Conservation (phyloP, 2,888 invertebrate genomes). For the Girardia tigrina region DNA sequence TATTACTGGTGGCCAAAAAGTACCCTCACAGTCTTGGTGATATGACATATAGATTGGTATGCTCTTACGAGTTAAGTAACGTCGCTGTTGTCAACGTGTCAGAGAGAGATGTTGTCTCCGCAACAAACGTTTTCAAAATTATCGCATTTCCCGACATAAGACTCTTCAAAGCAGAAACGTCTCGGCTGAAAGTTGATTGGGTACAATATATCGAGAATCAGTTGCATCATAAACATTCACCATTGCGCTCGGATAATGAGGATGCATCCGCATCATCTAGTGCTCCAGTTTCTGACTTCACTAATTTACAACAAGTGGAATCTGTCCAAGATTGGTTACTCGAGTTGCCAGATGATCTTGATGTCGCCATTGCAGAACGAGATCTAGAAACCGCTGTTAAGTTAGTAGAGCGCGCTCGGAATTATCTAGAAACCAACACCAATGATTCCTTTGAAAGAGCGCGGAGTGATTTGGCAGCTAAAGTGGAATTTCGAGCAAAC, state of each 20-base stretch:
- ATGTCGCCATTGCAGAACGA: slow-evolving; percentile 81
- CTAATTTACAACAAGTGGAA: neutral
- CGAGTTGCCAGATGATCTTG: slow-evolving; percentile 79
- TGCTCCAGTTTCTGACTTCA: neutral
- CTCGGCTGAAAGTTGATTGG: neutral
- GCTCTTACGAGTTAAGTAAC: slow-evolving; percentile 19
- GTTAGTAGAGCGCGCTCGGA: slow-evolving; percentile 58
- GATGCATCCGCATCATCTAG: neutral
- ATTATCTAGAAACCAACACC: neutral
- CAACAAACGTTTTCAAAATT: neutral
- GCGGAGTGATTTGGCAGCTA: slow-evolving; percentile 44
- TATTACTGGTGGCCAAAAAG: neutral
- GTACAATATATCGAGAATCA: neutral
- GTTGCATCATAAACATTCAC: slow-evolving; percentile 19
- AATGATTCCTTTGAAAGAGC: slow-evolving; percentile 39
- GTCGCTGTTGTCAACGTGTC: slow-evolving; percentile 17
- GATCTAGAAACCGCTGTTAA: slow-evolving; percentile 81
- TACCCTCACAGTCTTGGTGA: neutral
- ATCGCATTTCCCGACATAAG: slow-evolving; percentile 14
- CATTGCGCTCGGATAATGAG: neutral
- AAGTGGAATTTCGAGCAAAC: slow-evolving; percentile 47
- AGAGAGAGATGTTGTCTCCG: neutral
- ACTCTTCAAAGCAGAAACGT: neutral
- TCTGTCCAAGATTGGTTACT: slow-evolving; percentile 59
- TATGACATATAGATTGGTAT: neutral